phyloP scores from a whole-genome alignment of 2,113 vertebrate species.

The Pseudopodoces humilis region DNA sequence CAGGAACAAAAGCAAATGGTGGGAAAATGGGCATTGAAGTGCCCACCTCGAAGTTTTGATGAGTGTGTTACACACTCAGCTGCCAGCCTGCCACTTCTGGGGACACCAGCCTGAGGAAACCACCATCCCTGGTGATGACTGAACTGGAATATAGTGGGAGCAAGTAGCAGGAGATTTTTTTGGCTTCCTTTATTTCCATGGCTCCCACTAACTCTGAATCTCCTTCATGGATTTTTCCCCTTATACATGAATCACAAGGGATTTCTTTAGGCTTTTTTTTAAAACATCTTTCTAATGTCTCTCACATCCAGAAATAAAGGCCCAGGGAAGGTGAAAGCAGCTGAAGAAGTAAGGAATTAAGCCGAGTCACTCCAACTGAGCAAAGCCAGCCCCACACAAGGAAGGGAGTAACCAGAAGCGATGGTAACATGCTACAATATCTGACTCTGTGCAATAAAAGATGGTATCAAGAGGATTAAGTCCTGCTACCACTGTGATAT shows the following conservation, averaged over 20 bases:
- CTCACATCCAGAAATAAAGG: background rate
- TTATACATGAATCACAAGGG: background rate
- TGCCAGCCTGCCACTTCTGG: background rate
- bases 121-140: accelerated
- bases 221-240: background rate
- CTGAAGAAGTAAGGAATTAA: background rate
- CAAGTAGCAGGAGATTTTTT: background rate
- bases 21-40: background rate
- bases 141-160: background rate
- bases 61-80: background rate
- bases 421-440: background rate
- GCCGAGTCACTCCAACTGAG: background rate
- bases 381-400: background rate
- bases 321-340: background rate
- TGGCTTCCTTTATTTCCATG: background rate
- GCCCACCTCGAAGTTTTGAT: accelerated
- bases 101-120: background rate
- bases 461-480: constrained; percentile 26
- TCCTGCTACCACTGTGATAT: background rate
- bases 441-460: constrained; percentile 14
- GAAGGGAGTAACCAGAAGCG: background rate
- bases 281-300: background rate
- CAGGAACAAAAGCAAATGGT: accelerated
- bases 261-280: background rate
- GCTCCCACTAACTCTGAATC: background rate